A percentile compares a stretch with the other conserved stretches of the same genome.
Evolutionary conservation across 2,113 vertebrate species (phyloP).

Genomic region (Serinus canaria): DNA sequence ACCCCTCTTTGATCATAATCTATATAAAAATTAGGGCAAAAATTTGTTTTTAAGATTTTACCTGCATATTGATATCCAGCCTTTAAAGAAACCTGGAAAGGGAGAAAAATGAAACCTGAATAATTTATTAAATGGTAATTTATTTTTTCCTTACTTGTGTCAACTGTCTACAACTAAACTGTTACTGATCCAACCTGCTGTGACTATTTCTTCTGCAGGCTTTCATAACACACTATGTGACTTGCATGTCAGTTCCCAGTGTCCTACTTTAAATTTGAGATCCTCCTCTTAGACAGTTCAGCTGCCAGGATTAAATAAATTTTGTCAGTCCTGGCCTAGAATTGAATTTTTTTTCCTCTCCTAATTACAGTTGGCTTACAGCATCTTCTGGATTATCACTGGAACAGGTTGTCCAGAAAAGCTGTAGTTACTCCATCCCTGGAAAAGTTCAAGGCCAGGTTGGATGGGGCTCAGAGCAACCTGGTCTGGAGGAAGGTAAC

Average conservation of each 20-base stretch:
- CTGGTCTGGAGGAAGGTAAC: background rate
- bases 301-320: background rate
- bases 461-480: background rate
- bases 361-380: background rate
- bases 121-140: background rate
- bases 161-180: background rate
- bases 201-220: background rate
- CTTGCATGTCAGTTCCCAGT: background rate
- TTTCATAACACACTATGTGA: background rate
- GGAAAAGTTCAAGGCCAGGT: background rate
- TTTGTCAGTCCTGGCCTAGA: background rate
- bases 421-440: background rate
- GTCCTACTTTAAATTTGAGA: background rate
- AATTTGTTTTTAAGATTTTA: background rate
- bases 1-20: background rate
- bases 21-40: background rate
- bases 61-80: background rate
- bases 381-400: background rate
- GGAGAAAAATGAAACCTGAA: background rate
- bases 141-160: background rate
- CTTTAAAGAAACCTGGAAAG: background rate
- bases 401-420: background rate
- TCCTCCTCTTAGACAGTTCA: background rate
- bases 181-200: background rate
- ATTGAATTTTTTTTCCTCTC: background rate